Conservation (phyloP, 2,888 invertebrate species). For the Molanna angustata region DNA sequence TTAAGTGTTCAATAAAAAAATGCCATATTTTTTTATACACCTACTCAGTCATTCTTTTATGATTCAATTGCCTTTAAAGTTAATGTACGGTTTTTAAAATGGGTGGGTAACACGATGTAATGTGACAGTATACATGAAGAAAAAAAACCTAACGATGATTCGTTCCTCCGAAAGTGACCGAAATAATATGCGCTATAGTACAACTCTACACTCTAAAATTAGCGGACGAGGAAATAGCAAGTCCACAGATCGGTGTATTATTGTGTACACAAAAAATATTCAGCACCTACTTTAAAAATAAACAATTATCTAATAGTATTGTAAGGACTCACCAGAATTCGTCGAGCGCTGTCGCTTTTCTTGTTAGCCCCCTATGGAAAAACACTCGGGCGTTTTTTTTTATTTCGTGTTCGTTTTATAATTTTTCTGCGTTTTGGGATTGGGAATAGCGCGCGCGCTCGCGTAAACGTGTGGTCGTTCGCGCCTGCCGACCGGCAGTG, state of each 20-base stretch:
- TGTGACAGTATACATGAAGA: no score
- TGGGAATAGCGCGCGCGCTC: constrained; percentile 17
- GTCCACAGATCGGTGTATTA: constrained; percentile 16
- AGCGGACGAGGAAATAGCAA: constrained; percentile 29
- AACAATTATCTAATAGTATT: neutral
- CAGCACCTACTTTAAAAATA: constrained; percentile 7
- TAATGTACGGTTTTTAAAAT: no score
- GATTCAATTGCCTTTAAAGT: no score
- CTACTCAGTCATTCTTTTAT: no score
- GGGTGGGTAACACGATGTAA: no score
- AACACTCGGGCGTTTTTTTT: neutral
- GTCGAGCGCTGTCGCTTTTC: constrained; percentile 17
- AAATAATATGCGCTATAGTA: constrained; percentile 28
- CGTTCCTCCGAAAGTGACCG: constrained; percentile 17
- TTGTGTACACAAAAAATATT: constrained; percentile 20
- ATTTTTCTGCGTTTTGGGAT: neutral
- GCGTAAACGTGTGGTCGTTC: constrained; percentile 24
- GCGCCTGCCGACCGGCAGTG: constrained; percentile 27
- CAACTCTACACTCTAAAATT: constrained; percentile 25
- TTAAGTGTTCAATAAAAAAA: no score
- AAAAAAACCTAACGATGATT: no score
- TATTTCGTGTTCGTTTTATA: neutral
- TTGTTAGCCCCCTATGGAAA: neutral
- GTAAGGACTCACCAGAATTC: constrained; percentile 23
- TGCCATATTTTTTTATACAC: no score